Percentiles rank a stretch among this genome's conserved stretches.
phyloP scores from a whole-genome alignment of 1,140 invertebrate species.

The Aphaenogaster floridana region DNA sequence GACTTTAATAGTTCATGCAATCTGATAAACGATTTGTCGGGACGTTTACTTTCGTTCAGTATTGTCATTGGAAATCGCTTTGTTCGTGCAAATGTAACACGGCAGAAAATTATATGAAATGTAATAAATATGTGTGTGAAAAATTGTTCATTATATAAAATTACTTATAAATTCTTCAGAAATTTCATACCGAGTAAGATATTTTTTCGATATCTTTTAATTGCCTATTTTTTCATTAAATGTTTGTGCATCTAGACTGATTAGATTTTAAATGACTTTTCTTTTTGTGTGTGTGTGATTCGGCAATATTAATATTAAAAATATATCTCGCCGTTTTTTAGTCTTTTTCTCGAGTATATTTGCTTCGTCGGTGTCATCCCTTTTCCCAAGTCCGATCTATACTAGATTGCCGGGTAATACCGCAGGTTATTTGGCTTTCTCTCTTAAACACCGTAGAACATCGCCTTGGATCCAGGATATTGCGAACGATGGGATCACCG shows the following conservation, averaged over 20 bases:
- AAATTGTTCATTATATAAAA: not conserved
- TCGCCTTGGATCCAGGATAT: slow-evolving; percentile 77
- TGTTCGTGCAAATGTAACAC: not conserved
- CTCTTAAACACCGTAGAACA: slow-evolving; percentile 70
- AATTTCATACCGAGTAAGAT: not conserved
- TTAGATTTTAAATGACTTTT: not conserved
- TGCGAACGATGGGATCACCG: slow-evolving; percentile 78
- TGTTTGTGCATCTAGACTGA: not conserved
- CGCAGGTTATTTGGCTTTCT: slow-evolving; percentile 75
- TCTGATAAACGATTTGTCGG: not conserved
- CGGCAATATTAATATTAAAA: slow-evolving; percentile 10
- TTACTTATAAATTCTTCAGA: not conserved
- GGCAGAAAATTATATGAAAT: not conserved
- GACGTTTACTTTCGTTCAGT: not conserved
- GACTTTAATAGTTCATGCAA: not conserved
- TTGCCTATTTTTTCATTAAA: not conserved
- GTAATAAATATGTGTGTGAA: not conserved
- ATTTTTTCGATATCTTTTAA: not conserved
- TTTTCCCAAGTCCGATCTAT: slow-evolving; percentile 53
- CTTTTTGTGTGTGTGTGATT: not conserved
- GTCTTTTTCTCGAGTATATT: slow-evolving; percentile 8
- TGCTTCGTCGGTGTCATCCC: slow-evolving; percentile 15
- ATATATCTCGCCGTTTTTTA: not conserved
- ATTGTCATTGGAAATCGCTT: not conserved
- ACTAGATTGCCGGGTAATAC: slow-evolving; percentile 62